These are phyloP conservation scores for Plemyria rubiginata DNA, from an alignment of 2,888 invertebrate species.

Conservation along the genomic window DNA sequence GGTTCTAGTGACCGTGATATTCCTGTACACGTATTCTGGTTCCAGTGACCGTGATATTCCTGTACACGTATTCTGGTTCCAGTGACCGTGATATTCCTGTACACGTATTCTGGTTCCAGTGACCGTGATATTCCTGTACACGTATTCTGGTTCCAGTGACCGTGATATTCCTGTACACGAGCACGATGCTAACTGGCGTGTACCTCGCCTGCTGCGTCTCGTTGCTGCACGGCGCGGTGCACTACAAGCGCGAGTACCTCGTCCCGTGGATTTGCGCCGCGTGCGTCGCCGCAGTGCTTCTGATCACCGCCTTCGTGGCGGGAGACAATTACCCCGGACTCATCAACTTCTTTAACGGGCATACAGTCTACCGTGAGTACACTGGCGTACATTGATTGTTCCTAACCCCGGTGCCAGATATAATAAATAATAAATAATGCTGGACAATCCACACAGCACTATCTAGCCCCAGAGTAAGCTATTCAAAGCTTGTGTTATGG, in stretches of 20 bases:
- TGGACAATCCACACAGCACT: no score
- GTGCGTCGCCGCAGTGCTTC: slow-evolving; percentile 66
- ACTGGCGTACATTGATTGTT: neutral
- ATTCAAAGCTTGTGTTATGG: no score
- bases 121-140: slow-evolving; percentile 70
- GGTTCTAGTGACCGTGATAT: no score
- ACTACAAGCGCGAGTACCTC: slow-evolving; percentile 75
- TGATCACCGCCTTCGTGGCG: slow-evolving; percentile 62
- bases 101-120: slow-evolving; percentile 66
- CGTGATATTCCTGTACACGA: slow-evolving; percentile 76
- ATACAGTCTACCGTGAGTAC: slow-evolving; percentile 74
- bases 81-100: no score
- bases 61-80: no score
- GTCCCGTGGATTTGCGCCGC: slow-evolving; percentile 79
- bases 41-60: no score
- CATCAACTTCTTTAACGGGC: slow-evolving; percentile 74
- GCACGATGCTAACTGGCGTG: slow-evolving; percentile 74
- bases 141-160: no score
- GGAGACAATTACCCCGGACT: slow-evolving; percentile 73
- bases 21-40: no score
- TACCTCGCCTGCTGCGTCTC: slow-evolving; percentile 80
- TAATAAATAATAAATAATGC: no score
- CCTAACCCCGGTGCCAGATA: no score
- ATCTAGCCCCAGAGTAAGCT: no score
- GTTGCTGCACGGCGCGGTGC: slow-evolving; percentile 77